These are phyloP conservation scores for Prorops nasuta DNA, from an alignment of 1,140 invertebrate genomes.

Conservation along the genomic window DNA sequence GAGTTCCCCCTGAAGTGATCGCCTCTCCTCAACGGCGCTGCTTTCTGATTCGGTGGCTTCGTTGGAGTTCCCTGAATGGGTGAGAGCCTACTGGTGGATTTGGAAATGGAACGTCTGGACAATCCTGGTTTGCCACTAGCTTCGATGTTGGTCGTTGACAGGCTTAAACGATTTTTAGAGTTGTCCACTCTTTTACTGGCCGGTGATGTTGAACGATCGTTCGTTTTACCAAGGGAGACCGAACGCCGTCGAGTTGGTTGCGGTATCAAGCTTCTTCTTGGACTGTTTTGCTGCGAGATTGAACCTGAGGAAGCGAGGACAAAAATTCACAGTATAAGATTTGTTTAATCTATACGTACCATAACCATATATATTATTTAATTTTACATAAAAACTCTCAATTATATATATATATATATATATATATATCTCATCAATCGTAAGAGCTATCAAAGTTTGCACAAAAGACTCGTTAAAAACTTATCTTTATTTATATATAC, in stretches of 20 bases:
- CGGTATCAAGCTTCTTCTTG: constrained; percentile 47
- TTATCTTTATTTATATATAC: no score
- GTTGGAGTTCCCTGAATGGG: constrained; percentile 47
- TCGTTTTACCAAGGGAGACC: constrained; percentile 37
- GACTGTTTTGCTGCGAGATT: constrained; percentile 48
- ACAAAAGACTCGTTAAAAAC: no score
- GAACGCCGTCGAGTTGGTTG: constrained; percentile 45
- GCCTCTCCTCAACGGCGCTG: not conserved
- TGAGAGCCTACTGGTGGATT: constrained; percentile 27
- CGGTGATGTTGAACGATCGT: constrained; percentile 32
- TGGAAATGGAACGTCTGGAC: constrained; percentile 14
- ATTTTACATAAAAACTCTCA: no score
- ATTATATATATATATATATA: no score
- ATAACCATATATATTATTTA: no score
- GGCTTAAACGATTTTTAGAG: constrained; percentile 20
- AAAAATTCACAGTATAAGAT: no score
- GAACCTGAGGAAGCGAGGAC: no score
- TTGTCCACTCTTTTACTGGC: not conserved
- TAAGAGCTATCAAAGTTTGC: no score
- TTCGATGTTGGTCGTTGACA: constrained; percentile 18
- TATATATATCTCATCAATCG: no score
- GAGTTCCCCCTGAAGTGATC: constrained; percentile 3
- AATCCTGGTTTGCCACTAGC: constrained; percentile 19
- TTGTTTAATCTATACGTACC: no score
- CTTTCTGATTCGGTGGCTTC: constrained; percentile 19